These are phyloP conservation scores for Aproaerema taeniolella DNA, from an alignment of 2,888 invertebrate species.

Conservation along the genomic window DNA sequence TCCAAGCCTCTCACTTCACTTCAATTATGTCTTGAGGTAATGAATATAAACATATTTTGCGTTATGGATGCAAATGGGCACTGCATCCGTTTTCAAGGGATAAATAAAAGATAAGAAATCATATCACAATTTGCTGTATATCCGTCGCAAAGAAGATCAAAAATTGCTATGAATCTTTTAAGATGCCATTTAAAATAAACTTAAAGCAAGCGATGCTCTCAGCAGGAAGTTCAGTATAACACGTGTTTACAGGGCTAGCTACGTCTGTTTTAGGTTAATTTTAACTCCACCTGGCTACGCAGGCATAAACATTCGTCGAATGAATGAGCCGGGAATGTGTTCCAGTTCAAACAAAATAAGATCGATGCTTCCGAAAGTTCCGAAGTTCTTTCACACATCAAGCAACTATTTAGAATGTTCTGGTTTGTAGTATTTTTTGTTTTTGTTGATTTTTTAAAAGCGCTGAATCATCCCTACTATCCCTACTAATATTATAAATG, in stretches of 20 bases:
- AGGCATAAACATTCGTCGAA: slow-evolving; percentile 15
- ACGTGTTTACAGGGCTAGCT: slow-evolving; percentile 25
- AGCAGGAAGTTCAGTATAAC: slow-evolving; percentile 33
- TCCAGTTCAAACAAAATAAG: background rate
- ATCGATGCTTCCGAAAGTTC: background rate
- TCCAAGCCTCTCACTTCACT: slow-evolving; percentile 25
- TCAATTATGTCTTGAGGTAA: slow-evolving; percentile 13
- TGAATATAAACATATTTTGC: slow-evolving; percentile 10
- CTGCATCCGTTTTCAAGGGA: too few species aligned
- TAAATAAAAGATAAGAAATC: too few species aligned
- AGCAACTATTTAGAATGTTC: too few species aligned
- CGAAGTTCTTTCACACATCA: too few species aligned
- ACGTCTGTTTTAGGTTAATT: slow-evolving; percentile 22
- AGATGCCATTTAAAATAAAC: slow-evolving; percentile 4
- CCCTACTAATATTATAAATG: too few species aligned
- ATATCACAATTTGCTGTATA: too few species aligned
- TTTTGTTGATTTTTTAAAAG: too few species aligned
- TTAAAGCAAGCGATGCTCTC: slow-evolving; percentile 11
- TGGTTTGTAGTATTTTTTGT: too few species aligned
- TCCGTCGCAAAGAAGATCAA: too few species aligned
- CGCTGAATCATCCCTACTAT: too few species aligned
- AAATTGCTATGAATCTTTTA: too few species aligned
- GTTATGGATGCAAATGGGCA: background rate
- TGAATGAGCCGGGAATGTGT: slow-evolving; percentile 4
- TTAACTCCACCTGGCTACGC: slow-evolving; percentile 24